Conservation (phyloP, 2,797 vertebrate genomes). For the Falco rusticolus region DNA sequence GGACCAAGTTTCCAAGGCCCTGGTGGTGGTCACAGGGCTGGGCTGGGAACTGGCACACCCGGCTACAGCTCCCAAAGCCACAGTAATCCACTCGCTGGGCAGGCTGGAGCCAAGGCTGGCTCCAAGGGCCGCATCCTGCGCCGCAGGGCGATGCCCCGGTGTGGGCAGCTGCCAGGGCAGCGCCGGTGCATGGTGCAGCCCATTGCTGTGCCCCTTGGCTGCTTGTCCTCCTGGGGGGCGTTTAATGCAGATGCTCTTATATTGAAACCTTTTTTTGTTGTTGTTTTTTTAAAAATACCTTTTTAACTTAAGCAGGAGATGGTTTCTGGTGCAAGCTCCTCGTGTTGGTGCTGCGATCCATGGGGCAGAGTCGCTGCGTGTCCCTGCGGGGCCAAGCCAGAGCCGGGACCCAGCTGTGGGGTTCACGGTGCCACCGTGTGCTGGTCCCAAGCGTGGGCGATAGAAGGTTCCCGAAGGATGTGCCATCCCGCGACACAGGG, state of each 20-base stretch:
- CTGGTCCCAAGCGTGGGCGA: background rate
- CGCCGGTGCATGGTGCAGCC: background rate
- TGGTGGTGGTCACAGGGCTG: background rate
- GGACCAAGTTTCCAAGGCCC: background rate
- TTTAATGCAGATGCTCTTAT: background rate
- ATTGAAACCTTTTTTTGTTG: background rate
- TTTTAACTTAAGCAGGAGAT: background rate
- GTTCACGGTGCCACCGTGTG: background rate
- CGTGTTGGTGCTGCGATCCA: background rate
- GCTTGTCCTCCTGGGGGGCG: background rate
- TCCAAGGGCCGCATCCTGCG: fast-evolving
- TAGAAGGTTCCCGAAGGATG: background rate
- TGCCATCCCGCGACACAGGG: background rate
- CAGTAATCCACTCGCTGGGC: background rate
- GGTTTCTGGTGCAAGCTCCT: background rate
- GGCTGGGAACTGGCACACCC: background rate
- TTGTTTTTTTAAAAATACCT: background rate
- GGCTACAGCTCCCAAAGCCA: background rate
- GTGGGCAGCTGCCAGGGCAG: background rate
- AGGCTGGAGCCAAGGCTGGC: background rate
- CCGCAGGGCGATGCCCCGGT: background rate
- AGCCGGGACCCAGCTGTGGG: background rate
- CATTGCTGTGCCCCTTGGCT: fast-evolving
- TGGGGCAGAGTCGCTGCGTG: background rate
- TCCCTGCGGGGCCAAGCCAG: background rate